Percentiles rank a stretch among this genome's conserved stretches.
Evolutionary conservation across 2,113 vertebrate genomes (phyloP).

Genomic region (Pollimyrus isidori): DNA sequence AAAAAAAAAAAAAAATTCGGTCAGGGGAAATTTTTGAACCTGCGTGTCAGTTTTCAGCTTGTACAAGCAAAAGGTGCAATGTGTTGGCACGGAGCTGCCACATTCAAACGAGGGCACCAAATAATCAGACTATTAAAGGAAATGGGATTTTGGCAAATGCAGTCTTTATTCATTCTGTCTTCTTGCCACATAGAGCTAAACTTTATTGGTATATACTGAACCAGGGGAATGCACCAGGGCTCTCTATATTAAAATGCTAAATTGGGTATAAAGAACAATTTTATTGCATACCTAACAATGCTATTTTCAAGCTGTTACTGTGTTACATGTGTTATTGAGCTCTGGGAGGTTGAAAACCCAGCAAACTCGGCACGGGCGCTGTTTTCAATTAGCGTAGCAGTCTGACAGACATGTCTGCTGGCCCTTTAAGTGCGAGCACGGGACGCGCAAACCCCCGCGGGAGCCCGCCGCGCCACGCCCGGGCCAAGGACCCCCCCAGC

Average conservation of each 20-base stretch:
- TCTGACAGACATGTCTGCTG: conserved; percentile 49
- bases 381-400: conserved; percentile 71
- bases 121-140: conserved; percentile 40
- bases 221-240: conserved; percentile 33
- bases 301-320: conserved; percentile 48
- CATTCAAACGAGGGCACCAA: conserved; percentile 32
- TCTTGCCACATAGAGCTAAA: conserved; percentile 32
- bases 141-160: conserved; percentile 40
- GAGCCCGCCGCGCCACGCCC: conserved; percentile 16
- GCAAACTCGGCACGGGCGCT: conserved; percentile 46
- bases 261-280: conserved; percentile 44
- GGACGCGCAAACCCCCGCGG: conserved; percentile 24
- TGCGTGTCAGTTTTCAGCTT: conserved; percentile 15
- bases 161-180: conserved; percentile 33
- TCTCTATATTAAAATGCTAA: conserved; percentile 44
- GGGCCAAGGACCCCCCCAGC: conserved; percentile 21
- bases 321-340: conserved; percentile 38
- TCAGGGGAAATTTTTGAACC: conserved; percentile 13
- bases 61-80: conserved; percentile 22
- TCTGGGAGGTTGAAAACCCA: conserved; percentile 44
- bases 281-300: conserved; percentile 44
- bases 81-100: conserved; percentile 16
- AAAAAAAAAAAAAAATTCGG: too few species aligned
- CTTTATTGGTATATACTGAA: conserved; percentile 38
- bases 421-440: conserved; percentile 54